These are phyloP conservation scores for Thymallus thymallus DNA, from an alignment of 2,113 vertebrate species.

Conservation along the genomic window DNA sequence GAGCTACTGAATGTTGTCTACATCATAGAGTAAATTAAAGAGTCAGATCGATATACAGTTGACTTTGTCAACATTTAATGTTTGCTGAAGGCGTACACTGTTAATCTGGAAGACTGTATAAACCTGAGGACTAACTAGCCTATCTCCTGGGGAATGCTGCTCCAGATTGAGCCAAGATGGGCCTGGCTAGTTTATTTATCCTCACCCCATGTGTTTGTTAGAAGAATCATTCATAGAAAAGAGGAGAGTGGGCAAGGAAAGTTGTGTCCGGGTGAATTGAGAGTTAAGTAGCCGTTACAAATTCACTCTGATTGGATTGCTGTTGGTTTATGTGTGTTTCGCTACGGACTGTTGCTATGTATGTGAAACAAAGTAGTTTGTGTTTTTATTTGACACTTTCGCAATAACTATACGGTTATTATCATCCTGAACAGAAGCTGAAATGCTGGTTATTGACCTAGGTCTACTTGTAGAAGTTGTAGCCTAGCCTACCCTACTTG, in stretches of 20 bases:
- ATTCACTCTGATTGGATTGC: slow-evolving; percentile 3
- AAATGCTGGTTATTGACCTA: too few species aligned
- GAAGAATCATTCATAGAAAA: slow-evolving; percentile 45
- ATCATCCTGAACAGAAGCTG: too few species aligned
- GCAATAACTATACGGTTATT: background rate
- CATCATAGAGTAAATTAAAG: slow-evolving; percentile 17
- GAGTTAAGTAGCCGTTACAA: slow-evolving; percentile 39
- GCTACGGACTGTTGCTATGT: background rate
- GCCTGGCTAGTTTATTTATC: slow-evolving; percentile 55
- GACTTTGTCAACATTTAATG: slow-evolving; percentile 88
- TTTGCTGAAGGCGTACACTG: slow-evolving; percentile 87
- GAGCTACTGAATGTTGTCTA: slow-evolving; percentile 28
- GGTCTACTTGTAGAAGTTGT: background rate
- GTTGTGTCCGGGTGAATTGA: slow-evolving; percentile 36
- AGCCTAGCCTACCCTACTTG: background rate
- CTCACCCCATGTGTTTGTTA: slow-evolving; percentile 54
- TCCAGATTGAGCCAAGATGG: slow-evolving; percentile 73
- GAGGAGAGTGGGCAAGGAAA: slow-evolving; percentile 6
- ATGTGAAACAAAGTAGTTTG: background rate
- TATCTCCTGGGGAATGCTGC: slow-evolving; percentile 77
- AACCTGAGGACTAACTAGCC: slow-evolving; percentile 80
- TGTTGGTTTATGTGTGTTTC: background rate
- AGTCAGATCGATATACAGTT: slow-evolving; percentile 81
- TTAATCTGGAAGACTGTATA: slow-evolving; percentile 81
- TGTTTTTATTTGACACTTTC: background rate